Evolutionary conservation across 2,113 vertebrate genomes (phyloP).

Genomic region (Anolis carolinensis): DNA sequence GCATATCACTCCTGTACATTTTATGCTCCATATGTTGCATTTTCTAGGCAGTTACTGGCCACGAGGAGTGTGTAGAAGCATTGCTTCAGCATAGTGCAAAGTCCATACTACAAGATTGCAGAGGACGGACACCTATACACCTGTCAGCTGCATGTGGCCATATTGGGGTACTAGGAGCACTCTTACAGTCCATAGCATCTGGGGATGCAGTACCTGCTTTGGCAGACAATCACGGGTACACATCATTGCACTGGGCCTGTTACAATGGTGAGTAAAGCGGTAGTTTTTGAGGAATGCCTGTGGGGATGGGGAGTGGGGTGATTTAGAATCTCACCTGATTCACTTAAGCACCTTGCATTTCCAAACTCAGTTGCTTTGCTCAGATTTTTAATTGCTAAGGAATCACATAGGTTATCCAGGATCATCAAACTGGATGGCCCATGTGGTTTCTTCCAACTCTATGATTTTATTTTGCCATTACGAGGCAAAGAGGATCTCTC

Average conservation of each 20-base stretch:
- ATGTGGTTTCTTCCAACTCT: too few species aligned
- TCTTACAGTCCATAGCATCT: slow-evolving; percentile 89
- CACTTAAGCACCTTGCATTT: neutral
- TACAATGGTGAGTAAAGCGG: slow-evolving; percentile 88
- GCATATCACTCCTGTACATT: neutral
- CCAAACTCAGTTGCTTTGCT: neutral
- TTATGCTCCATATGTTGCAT: neutral
- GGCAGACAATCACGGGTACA: slow-evolving; percentile 95
- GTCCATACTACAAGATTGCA: slow-evolving; percentile 87
- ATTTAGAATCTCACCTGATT: neutral
- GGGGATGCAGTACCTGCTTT: slow-evolving; percentile 82
- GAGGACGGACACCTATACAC: slow-evolving; percentile 92
- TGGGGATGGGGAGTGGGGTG: neutral
- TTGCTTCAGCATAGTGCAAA: slow-evolving; percentile 94
- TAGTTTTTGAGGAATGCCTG: neutral
- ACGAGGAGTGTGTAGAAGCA: slow-evolving; percentile 94
- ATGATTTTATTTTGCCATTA: too few species aligned
- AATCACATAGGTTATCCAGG: neutral
- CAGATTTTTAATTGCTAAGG: neutral
- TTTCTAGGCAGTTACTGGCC: slow-evolving; percentile 91
- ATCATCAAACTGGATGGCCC: neutral
- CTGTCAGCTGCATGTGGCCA: slow-evolving; percentile 95
- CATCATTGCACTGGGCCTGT: slow-evolving; percentile 98
- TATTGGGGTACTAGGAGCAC: slow-evolving; percentile 90
- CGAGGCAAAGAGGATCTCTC: too few species aligned